Conservation (phyloP, 2,797 vertebrate species). For the Mus minutoides region DNA sequence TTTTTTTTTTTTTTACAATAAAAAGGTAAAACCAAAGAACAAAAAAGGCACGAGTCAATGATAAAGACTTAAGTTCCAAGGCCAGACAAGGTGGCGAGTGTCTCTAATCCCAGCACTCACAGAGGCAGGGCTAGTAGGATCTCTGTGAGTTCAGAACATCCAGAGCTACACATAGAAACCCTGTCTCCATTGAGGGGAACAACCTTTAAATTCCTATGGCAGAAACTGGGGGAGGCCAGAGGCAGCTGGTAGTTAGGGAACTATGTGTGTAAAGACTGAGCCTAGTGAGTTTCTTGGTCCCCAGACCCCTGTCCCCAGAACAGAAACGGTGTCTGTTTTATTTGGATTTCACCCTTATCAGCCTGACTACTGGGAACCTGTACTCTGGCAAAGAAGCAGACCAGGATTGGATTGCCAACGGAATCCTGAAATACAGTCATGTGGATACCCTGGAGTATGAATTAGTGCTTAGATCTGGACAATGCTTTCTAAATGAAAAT, state of each 20-base stretch:
- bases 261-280: background rate
- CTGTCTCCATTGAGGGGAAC: background rate
- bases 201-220: background rate
- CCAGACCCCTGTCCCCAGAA: background rate
- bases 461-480: background rate
- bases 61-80: background rate
- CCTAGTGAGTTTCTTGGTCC: background rate
- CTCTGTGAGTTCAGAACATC: background rate
- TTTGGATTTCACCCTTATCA: background rate
- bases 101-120: background rate
- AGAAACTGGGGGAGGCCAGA: background rate
- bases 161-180: background rate
- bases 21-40: background rate
- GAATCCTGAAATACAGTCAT: background rate
- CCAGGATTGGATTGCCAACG: background rate
- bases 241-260: background rate
- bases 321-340: background rate
- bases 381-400: background rate
- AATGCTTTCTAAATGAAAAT: background rate
- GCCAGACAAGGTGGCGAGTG: background rate
- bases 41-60: background rate
- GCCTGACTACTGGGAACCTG: background rate
- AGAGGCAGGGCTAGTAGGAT: background rate
- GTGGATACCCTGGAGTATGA: background rate
- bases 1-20: background rate